Conservation (phyloP, 2,888 invertebrate genomes). For the Polyploca ridens region DNA sequence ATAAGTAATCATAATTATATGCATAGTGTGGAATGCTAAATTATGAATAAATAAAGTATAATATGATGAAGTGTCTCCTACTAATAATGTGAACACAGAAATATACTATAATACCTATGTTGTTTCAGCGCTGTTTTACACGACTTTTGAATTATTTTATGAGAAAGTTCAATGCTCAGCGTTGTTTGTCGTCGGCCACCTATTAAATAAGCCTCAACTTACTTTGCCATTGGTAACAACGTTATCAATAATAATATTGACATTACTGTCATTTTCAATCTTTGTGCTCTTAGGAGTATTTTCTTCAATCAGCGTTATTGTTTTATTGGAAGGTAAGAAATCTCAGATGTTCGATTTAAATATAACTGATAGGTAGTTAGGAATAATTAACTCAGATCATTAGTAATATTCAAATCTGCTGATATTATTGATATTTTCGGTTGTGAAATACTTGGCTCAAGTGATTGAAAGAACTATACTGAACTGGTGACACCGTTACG, state of each 20-base stretch:
- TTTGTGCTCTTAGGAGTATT: constrained; percentile 39
- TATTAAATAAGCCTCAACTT: constrained; percentile 49
- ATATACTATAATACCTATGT: constrained; percentile 10
- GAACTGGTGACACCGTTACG: too few relatives aligned
- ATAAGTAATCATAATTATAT: too few relatives aligned
- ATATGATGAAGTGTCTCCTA: too few relatives aligned
- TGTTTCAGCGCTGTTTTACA: constrained; percentile 40
- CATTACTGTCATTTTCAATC: constrained; percentile 39
- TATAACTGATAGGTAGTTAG: too few relatives aligned
- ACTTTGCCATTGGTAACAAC: constrained; percentile 43
- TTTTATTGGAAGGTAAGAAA: constrained; percentile 60
- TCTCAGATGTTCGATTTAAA: neutral
- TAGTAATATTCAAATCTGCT: too few relatives aligned
- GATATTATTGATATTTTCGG: too few relatives aligned
- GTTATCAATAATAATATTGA: constrained; percentile 31
- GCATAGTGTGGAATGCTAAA: too few relatives aligned
- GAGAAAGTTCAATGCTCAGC: constrained; percentile 20
- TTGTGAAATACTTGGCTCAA: too few relatives aligned
- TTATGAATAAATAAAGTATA: too few relatives aligned
- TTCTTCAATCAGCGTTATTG: constrained; percentile 39
- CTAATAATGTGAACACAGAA: neutral
- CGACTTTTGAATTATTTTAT: constrained; percentile 27
- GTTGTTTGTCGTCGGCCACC: constrained; percentile 19
- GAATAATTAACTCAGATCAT: too few relatives aligned
- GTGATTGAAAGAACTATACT: too few relatives aligned